These are phyloP conservation scores for Trichonephila clavipes DNA, from an alignment of 1,140 invertebrate genomes.

Conservation along the genomic window DNA sequence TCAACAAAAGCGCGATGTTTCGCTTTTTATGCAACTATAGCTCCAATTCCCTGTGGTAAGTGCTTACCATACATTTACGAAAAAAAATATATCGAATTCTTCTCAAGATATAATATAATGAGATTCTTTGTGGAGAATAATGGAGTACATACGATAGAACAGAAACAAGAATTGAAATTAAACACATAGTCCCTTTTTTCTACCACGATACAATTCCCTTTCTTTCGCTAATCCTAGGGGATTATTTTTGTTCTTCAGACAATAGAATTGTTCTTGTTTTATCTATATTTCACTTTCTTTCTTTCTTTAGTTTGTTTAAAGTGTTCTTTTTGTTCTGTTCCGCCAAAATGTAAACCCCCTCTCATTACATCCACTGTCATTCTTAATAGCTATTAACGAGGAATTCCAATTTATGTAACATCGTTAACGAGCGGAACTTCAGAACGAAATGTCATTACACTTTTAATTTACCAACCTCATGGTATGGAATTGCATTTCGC, in stretches of 20 bases:
- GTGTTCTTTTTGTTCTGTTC: neutral
- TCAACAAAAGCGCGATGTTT: neutral
- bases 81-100: neutral
- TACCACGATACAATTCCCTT: neutral
- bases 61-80: neutral
- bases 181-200: neutral
- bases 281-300: neutral
- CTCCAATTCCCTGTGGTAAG: neutral
- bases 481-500: neutral
- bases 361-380: neutral
- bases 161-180: neutral
- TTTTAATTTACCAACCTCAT: neutral
- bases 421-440: neutral
- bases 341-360: neutral
- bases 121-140: neutral
- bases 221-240: neutral
- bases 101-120: neutral
- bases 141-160: neutral
- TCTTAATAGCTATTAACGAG: neutral
- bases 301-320: neutral
- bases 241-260: neutral
- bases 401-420: neutral
- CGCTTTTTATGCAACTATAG: neutral
- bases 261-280: constrained; percentile 13
- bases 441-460: neutral